phyloP scores from a whole-genome alignment of 2,113 vertebrate species.

The Nyctereutes procyonoides region DNA sequence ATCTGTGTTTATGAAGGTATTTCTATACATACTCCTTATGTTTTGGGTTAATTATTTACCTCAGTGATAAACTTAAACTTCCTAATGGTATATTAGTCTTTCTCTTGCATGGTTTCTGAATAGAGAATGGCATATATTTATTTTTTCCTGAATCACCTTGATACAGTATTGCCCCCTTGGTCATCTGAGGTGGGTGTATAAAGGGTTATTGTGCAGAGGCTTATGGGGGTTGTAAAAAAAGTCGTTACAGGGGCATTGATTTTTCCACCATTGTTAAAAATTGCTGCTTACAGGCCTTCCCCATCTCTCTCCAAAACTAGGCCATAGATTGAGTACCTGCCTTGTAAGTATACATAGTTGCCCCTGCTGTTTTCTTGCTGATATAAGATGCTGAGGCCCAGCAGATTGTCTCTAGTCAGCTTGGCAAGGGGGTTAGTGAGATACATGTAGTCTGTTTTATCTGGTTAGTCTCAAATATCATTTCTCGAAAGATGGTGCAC shows the following conservation, averaged over 20 bases:
- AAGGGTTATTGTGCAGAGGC: conserved; percentile 8
- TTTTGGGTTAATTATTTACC: background rate
- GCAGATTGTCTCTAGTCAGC: background rate
- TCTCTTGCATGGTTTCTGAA: background rate
- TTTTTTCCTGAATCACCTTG: background rate
- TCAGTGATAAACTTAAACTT: background rate
- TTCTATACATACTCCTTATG: background rate
- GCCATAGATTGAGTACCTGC: background rate
- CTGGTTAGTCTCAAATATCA: background rate
- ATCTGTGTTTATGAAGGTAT: background rate
- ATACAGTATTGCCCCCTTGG: background rate
- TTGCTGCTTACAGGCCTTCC: background rate
- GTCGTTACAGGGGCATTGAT: background rate
- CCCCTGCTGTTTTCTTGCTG: background rate
- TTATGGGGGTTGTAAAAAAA: background rate
- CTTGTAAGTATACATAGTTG: background rate
- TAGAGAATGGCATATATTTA: background rate
- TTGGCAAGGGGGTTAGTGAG: background rate
- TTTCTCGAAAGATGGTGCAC: background rate
- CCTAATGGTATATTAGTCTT: background rate
- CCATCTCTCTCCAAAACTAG: background rate
- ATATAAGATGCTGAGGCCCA: background rate
- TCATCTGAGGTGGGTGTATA: background rate
- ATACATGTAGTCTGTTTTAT: background rate
- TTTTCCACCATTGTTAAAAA: background rate